A percentile compares a stretch with the other conserved stretches of the same genome.
Evolutionary conservation across 2,113 vertebrate species (phyloP).

Genomic region (Calcarius ornatus): DNA sequence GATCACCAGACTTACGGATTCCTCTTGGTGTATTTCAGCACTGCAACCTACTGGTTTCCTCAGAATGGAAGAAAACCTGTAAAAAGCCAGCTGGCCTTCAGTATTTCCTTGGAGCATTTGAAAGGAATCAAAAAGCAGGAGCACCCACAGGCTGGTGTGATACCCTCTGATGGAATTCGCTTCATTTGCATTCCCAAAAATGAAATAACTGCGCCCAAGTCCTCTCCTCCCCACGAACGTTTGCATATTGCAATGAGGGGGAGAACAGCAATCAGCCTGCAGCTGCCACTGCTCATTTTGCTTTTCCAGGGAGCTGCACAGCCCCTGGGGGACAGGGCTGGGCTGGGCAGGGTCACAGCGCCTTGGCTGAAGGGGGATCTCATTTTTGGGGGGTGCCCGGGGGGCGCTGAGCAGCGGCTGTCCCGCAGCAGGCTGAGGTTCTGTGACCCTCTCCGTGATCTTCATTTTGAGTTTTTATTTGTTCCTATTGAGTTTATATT

Average conservation of each 20-base stretch:
- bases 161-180: not conserved
- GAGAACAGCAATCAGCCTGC: fast-evolving
- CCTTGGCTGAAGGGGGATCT: not conserved
- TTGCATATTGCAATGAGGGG: not conserved
- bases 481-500: too few relatives aligned
- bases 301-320: not conserved
- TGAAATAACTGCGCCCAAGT: not conserved
- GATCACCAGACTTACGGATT: not conserved
- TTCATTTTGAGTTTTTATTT: too few relatives aligned
- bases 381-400: fast-evolving
- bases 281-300: not conserved
- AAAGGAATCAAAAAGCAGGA: not conserved
- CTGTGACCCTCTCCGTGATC: not conserved
- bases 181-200: not conserved
- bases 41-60: not conserved
- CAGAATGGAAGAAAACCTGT: not conserved
- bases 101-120: not conserved
- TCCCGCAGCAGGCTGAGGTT: not conserved
- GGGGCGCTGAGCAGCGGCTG: not conserved
- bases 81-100: not conserved
- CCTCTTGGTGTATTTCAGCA: not conserved
- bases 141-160: not conserved
- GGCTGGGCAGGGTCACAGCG: not conserved
- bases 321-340: fast-evolving
- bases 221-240: not conserved